phyloP scores from a whole-genome alignment of 2,113 vertebrate genomes.

The Eonycteris spelaea region DNA sequence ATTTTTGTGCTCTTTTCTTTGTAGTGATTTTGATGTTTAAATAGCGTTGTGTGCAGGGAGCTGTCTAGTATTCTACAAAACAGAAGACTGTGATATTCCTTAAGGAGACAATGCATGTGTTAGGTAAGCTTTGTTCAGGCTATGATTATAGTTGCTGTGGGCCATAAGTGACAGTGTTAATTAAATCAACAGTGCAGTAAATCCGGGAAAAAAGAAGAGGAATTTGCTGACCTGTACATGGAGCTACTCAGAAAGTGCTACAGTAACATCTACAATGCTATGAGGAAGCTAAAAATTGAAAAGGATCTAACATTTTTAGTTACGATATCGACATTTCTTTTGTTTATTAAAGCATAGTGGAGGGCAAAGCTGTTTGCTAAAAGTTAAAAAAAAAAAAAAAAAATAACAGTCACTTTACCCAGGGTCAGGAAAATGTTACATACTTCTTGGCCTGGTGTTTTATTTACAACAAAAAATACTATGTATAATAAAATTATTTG shows the following conservation, averaged over 20 bases:
- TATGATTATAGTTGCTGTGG: neutral
- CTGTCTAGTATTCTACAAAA: neutral
- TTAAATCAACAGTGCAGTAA: neutral
- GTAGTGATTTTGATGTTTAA: neutral
- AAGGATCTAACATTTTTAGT: neutral
- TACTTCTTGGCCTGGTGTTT: neutral
- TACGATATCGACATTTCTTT: neutral
- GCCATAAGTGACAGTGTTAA: neutral
- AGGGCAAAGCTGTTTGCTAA: neutral
- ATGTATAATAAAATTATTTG: neutral
- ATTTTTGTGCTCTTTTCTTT: neutral
- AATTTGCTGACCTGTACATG: neutral
- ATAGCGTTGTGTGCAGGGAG: too few species aligned
- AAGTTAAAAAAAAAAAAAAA: neutral
- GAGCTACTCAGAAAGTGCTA: neutral
- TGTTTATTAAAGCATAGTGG: neutral
- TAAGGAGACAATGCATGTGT: neutral
- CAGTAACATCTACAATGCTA: neutral
- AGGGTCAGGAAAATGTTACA: neutral
- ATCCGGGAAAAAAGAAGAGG: neutral
- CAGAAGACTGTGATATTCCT: neutral
- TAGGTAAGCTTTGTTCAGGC: neutral
- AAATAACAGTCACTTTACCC: neutral
- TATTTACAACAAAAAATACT: neutral
- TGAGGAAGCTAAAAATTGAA: neutral